These are phyloP conservation scores for Progne subis DNA, from an alignment of 2,113 vertebrate genomes.

Conservation along the genomic window DNA sequence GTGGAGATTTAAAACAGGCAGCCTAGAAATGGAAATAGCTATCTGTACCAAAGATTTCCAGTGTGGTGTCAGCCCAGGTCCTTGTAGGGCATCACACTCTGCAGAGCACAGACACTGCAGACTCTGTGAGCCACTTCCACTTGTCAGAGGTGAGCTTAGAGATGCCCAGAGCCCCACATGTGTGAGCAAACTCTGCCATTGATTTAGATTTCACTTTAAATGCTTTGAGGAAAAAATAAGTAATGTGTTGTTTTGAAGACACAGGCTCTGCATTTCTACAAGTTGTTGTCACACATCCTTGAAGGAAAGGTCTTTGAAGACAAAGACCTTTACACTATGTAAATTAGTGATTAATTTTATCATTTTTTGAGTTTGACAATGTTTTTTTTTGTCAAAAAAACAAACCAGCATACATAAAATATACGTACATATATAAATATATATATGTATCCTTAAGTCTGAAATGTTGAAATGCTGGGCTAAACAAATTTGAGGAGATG, in stretches of 20 bases:
- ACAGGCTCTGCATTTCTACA: neutral
- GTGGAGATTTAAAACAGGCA: neutral
- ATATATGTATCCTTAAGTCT: neutral
- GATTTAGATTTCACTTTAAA: neutral
- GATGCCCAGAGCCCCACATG: neutral
- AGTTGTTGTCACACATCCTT: neutral
- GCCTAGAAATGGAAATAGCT: conserved; percentile 1
- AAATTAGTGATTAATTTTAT: neutral
- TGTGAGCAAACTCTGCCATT: neutral
- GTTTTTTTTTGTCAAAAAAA: neutral
- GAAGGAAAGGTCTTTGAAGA: neutral
- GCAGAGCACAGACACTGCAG: neutral
- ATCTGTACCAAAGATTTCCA: neutral
- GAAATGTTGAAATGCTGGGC: neutral
- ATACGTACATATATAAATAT: neutral
- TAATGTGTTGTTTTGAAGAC: neutral
- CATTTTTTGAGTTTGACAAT: neutral
- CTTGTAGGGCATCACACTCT: neutral
- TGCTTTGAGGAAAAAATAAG: neutral
- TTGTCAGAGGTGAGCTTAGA: neutral
- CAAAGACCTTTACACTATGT: neutral
- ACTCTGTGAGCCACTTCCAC: neutral
- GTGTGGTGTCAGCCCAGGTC: neutral
- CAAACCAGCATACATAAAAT: neutral
- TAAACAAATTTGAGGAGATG: neutral